Evolutionary conservation across 1,140 invertebrate species (phyloP).

Genomic region (Drosophila biarmipes): DNA sequence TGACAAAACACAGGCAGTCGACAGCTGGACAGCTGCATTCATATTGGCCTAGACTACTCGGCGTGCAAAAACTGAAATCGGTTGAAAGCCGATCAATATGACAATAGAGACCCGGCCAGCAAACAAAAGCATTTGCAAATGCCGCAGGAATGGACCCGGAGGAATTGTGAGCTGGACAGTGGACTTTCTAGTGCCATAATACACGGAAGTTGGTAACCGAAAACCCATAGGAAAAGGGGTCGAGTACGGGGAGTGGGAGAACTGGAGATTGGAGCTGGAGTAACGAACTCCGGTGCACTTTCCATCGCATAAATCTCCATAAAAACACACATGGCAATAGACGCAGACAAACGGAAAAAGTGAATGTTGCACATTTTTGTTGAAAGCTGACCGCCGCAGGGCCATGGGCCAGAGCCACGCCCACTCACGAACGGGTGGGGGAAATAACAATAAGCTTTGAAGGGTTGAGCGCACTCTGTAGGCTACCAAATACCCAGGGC

Average conservation of each 20-base stretch:
- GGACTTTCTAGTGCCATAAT: conserved; percentile 76
- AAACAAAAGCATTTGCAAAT: conserved; percentile 35
- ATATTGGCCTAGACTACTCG: conserved; percentile 18
- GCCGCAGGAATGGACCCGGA: conserved; percentile 7
- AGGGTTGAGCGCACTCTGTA: background rate
- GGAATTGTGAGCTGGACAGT: conserved; percentile 14
- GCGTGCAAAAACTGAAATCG: conserved; percentile 46
- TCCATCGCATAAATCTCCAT: conserved; percentile 59
- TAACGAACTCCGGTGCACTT: conserved; percentile 58
- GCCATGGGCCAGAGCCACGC: conserved; percentile 41
- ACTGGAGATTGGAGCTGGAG: conserved; percentile 3
- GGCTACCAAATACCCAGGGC: background rate
- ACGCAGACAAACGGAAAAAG: conserved; percentile 39
- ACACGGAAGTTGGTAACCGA: conserved; percentile 79
- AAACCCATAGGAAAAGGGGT: conserved; percentile 50
- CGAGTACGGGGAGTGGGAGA: background rate
- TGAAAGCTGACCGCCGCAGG: conserved; percentile 41
- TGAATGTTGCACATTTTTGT: conserved; percentile 60
- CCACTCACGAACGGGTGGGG: conserved; percentile 10
- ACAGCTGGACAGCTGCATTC: conserved; percentile 20
- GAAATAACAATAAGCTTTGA: conserved; percentile 5
- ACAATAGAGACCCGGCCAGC: conserved; percentile 34
- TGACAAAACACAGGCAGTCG: conserved; percentile 7
- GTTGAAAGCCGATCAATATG: conserved; percentile 56
- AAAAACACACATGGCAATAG: conserved; percentile 34